phyloP scores from a whole-genome alignment of 2,888 invertebrate species.

The Tipula unca region DNA sequence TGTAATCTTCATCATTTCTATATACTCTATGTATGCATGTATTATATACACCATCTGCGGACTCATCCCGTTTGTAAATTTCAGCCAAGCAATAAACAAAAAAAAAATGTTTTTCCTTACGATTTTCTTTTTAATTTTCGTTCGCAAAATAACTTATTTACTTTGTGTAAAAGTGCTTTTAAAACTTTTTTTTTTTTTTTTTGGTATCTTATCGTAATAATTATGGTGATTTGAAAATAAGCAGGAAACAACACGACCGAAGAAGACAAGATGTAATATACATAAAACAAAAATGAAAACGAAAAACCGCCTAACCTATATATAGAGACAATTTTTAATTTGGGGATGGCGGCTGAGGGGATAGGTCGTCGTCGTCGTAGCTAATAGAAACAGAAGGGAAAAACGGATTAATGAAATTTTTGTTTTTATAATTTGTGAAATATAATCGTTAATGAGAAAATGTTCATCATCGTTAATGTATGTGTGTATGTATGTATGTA shows the following conservation, averaged over 20 bases:
- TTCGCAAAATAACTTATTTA: not conserved
- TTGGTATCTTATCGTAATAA: not conserved
- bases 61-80: not conserved
- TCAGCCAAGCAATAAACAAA: not conserved
- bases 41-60: too few species aligned
- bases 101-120: slow-evolving; percentile 8
- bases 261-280: too few species aligned
- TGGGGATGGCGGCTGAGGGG: too few species aligned
- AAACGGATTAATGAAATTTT: not conserved
- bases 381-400: not conserved
- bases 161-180: slow-evolving; percentile 19
- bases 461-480: not conserved
- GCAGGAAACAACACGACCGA: not conserved
- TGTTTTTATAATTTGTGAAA: not conserved
- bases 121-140: not conserved
- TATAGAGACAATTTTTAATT: not conserved
- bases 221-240: not conserved
- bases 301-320: not conserved
- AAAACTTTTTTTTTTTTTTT: slow-evolving; percentile 3
- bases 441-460: not conserved
- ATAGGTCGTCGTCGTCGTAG: not conserved
- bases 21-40: too few species aligned
- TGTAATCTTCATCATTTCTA: not conserved
- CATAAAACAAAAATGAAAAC: not conserved
- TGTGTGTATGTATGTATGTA: too few species aligned